Evolutionary conservation across 1,140 invertebrate species (phyloP), one percentile per base, ranked within the genome.

Genomic region (Drosophila yakuba): DNA sequence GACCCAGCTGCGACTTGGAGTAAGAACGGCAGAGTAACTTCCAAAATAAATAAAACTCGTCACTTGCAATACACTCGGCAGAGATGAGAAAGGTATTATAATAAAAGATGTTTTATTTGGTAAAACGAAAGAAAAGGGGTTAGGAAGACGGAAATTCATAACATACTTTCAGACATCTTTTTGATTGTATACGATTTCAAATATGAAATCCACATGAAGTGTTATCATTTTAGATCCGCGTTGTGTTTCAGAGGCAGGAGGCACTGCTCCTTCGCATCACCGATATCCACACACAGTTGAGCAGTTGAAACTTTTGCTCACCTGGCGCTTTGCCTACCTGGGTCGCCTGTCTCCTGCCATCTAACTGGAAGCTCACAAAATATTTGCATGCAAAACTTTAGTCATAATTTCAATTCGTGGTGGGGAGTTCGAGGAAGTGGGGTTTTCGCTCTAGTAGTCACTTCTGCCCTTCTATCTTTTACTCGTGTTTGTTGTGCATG

Each of bases 371-470:
- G 80, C 83, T 88, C 57, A 84, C 84, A 88, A 88, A 88, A 88
- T 89, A 88, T 88, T 88, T 88, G 83, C 83, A 88, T 89, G 83
- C 76, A 56, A 83, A 88, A 88, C 84, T 88, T 88, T 83, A 73
- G 79, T 83, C 83, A 88, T 88, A 88, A 88, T 88, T 88, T 88
- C 71, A 75, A 71, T 72, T 72, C 28, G 51, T 48, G 56, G 73
- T 28, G 36, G 58, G 39, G 43, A 12, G 6, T 28, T 55, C 28
- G 47, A 59, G 58, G 25, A 12, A 25, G 15, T 14, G 71, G 52
- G 61, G 35, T 38, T 44, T 55, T 47, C 44, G 54, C 25, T 50
- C 39, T 56, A 55, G 44, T 66, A 73, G 44, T 50, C 58, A 81
- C 57, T 85, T 71, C 59, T 38, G 50, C 57, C 54, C 52, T 71